phyloP scores from a whole-genome alignment of 2,888 invertebrate species.

The Tiliacea citrago region DNA sequence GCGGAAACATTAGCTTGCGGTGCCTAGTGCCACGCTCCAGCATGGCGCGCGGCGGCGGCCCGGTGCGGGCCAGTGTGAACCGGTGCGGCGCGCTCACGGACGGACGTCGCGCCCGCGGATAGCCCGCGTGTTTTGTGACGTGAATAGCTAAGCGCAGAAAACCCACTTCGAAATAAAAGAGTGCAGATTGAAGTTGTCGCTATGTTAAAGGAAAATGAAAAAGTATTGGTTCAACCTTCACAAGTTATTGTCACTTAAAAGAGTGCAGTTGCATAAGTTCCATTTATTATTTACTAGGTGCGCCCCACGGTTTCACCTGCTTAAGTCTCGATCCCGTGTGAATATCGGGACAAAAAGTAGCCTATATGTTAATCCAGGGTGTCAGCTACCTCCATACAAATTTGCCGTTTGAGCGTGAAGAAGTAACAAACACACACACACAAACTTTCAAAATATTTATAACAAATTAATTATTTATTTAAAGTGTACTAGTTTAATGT shows the following conservation, averaged over 20 bases:
- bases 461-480: no score
- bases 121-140: neutral
- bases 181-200: neutral
- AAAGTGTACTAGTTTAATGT: no score
- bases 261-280: neutral
- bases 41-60: neutral
- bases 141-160: slow-evolving; percentile 5
- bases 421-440: no score
- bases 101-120: slow-evolving; percentile 12
- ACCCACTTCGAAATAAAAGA: neutral
- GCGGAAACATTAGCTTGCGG: slow-evolving; percentile 64
- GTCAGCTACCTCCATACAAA: no score
- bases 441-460: no score
- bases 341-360: no score
- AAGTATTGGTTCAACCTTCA: neutral
- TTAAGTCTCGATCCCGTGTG: no score
- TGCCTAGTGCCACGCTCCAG: slow-evolving; percentile 34
- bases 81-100: slow-evolving; percentile 8
- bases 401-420: no score
- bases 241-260: neutral
- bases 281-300: neutral
- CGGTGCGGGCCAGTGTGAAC: neutral
- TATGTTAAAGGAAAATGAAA: neutral
- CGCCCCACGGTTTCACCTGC: no score
- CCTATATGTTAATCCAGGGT: no score